Conservation (phyloP, 2,888 invertebrate species). For the Icerya purchasi region DNA sequence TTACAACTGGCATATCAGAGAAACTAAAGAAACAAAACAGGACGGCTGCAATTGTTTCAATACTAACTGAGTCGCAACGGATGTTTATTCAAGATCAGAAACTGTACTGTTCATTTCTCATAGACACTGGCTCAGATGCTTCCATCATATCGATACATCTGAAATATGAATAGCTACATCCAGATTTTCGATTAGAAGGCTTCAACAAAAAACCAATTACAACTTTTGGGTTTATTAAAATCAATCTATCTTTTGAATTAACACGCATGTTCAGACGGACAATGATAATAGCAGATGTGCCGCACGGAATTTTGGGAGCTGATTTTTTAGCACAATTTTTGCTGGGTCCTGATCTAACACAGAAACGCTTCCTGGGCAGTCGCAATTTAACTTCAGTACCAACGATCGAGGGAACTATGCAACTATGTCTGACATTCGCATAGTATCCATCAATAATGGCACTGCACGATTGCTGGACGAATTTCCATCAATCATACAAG, state of each 20-base stretch:
- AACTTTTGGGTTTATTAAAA: neutral
- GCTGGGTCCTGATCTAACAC: neutral
- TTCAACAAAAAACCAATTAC: neutral
- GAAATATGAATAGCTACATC: neutral
- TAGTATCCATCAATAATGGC: too few species aligned
- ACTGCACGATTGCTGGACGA: too few species aligned
- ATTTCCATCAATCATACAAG: too few species aligned
- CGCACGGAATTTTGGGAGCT: neutral
- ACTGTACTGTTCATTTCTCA: too few species aligned
- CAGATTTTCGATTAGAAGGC: neutral
- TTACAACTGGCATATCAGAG: neutral
- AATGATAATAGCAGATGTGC: too few species aligned
- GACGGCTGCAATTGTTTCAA: neutral
- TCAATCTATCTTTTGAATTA: neutral
- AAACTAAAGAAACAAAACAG: neutral
- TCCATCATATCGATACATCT: neutral
- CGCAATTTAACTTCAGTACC: neutral
- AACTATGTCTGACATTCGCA: too few species aligned
- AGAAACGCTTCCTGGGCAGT: neutral
- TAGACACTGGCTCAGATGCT: neutral
- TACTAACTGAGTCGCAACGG: neutral
- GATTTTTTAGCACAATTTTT: neutral
- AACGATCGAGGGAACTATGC: neutral
- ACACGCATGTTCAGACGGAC: neutral
- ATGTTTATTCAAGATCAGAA: too few species aligned